These are phyloP conservation scores for Ptyas mucosa DNA, from an alignment of 2,113 vertebrate genomes.

Conservation along the genomic window DNA sequence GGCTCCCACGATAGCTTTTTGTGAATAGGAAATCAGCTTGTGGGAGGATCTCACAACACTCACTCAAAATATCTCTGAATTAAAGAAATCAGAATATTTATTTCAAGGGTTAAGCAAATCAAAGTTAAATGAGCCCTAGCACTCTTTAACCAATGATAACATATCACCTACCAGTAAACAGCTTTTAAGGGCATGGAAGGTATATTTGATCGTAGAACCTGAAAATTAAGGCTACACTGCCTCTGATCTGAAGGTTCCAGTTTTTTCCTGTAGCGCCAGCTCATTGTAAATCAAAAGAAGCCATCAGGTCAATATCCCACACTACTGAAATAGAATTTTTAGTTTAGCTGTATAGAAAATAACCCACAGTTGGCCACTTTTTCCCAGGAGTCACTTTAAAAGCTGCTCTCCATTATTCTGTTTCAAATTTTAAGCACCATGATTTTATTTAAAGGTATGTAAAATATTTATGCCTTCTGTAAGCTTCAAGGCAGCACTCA, in stretches of 20 bases:
- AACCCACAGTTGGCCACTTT: neutral
- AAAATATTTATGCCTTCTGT: neutral
- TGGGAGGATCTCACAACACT: neutral
- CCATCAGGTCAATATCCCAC: neutral
- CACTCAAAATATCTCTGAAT: neutral
- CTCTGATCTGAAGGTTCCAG: neutral
- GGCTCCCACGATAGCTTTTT: neutral
- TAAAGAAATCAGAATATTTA: neutral
- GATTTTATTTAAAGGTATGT: neutral
- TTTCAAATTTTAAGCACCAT: neutral
- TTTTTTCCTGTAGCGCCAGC: neutral
- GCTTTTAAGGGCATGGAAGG: neutral
- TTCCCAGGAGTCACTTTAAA: neutral
- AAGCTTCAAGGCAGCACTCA: neutral
- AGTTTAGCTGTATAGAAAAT: neutral
- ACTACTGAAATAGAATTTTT: neutral
- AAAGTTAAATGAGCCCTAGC: neutral
- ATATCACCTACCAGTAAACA: neutral
- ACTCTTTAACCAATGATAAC: neutral
- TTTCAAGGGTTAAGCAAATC: neutral
- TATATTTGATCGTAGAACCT: neutral
- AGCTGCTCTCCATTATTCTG: neutral
- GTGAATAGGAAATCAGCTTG: neutral
- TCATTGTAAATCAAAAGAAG: neutral
- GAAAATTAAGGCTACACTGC: neutral